Percentiles rank a stretch among this genome's conserved stretches.
phyloP scores from a whole-genome alignment of 2,888 invertebrate species.

The Pyrocoelia pectoralis region DNA sequence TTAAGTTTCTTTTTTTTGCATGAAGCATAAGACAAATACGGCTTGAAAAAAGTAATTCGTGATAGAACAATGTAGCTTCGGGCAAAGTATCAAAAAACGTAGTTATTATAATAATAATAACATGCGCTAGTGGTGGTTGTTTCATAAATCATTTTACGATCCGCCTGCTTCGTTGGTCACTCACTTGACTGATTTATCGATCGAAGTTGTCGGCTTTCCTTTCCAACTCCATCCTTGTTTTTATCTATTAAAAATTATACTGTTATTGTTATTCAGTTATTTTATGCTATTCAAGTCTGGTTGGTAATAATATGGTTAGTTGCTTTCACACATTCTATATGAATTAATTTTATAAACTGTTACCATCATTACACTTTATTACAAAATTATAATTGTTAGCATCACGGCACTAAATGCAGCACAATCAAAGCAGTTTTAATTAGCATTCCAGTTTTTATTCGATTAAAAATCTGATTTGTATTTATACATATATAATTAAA shows the following conservation, averaged over 20 bases:
- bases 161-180: slow-evolving; percentile 58
- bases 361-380: slow-evolving; percentile 10
- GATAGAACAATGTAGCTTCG: slow-evolving; percentile 48
- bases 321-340: slow-evolving; percentile 15
- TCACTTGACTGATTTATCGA: slow-evolving; percentile 60
- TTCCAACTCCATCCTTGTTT: slow-evolving; percentile 38
- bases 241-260: slow-evolving; percentile 35
- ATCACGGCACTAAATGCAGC: neutral
- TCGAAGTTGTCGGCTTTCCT: slow-evolving; percentile 52
- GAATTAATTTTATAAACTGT: slow-evolving; percentile 8
- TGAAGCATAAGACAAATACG: slow-evolving; percentile 15
- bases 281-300: slow-evolving; percentile 14
- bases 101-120: slow-evolving; percentile 61
- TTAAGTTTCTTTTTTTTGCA: neutral
- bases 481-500: neutral
- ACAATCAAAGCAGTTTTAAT: too few relatives aligned
- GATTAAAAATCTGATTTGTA: too few relatives aligned
- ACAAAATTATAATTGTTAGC: slow-evolving; percentile 3
- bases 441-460: too few relatives aligned
- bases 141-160: slow-evolving; percentile 59
- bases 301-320: slow-evolving; percentile 21
- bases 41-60: slow-evolving; percentile 38
- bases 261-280: slow-evolving; percentile 29
- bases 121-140: slow-evolving; percentile 58
- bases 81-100: slow-evolving; percentile 57